Evolutionary conservation across 2,113 vertebrate genomes (phyloP), one percentile per base, ranked within the genome.

Genomic region (Pedionomus torquatus): DNA sequence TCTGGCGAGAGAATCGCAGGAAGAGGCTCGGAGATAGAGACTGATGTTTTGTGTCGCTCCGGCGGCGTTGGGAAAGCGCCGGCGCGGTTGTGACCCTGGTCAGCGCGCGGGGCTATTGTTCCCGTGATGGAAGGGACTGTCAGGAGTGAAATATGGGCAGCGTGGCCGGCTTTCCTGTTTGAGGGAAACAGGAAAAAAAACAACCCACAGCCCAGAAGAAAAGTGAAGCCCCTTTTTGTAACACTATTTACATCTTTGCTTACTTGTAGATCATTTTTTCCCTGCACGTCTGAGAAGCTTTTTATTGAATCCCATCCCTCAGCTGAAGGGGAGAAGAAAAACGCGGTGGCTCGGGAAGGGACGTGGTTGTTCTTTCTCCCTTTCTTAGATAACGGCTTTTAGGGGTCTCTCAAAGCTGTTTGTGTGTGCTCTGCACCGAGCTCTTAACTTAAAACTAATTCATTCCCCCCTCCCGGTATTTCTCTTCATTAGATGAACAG

Each of bases 81-180:
- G 43, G 89, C 64, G 60, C 5, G 58, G 88, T 69, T 93, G 83
- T 97, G 83, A 95, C 91, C 91, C 87, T 74, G 95, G 81, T 84
- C 95, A 93, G 83, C 65, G 46, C 28, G 30, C 82, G 4, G 65
- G 79, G 95, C 95, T 75, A 96, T 95, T 97, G 96, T 89, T 96
- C 89, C 88, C 7, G 57, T 93, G 91, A 94, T 95, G 95, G 93
- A 95, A 89, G 78, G 90, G 65, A 49, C 71, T 96, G 97, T 96
- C 89, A 95, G 72, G 75, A 21, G 89, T 97, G 57, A 95, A 95
- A 96, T 96, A 92, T 89, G 87, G 86, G 57, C 96, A 83, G 78
- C 70, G 46, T 87, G 88, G 85, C 64, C 78, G 92, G 46, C 92
- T 91, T 93, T 97, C 96, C 97, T 95, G 94, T 65, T 64, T 5